Base-by-base conservation (phyloP, 1,140 invertebrate species). In the Harlomillsia oculata region DNA sequence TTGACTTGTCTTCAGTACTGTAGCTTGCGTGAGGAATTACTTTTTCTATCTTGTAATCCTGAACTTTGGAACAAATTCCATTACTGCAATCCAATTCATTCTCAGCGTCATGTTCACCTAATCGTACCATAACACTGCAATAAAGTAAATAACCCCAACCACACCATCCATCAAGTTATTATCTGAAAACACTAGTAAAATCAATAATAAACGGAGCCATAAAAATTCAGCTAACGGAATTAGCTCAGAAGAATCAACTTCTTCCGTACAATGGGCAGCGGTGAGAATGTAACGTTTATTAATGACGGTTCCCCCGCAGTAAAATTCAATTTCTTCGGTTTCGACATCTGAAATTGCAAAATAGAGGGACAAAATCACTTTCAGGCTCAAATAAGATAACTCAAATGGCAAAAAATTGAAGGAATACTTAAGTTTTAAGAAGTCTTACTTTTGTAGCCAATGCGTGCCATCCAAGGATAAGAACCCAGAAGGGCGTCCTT, bases 101-200 rank as follows among this genome's bases (percentile, higher is more conserved):
- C 18, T 65, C 68, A 0, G 78, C 68, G 56, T 83, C 75, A 60
- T 83, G 75, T 44, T 85, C 82, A 3, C 82, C 82, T 1, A 83
- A 68, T 43, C 82, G 69, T 0, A 82, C 77, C 14, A 73, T 72
- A 56, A 65, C 62, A 29, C 82, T 59, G n/a, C 11, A 46, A 20
- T n/a, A n/a, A 29, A 18, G 34, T 3, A 29, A 20, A 37, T 46
- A 23, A 55, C 9, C n/a, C n/a, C n/a, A n/a, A n/a, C n/a, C n/a
- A n/a, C n/a, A n/a, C n/a, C n/a, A n/a, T n/a, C n/a, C n/a, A n/a
- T n/a, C n/a, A n/a, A n/a, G n/a, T n/a, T n/a, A n/a, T n/a, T 26
- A 11, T 28, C 28, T 46, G 16, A 51, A 43, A 32, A 30, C 5
- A 23, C 34, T 6, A 23, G 4, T 29, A 18, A 32, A 36, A 32